Base-by-base conservation (phyloP, 1,140 invertebrate species). In the Drosophila orosa region DNA sequence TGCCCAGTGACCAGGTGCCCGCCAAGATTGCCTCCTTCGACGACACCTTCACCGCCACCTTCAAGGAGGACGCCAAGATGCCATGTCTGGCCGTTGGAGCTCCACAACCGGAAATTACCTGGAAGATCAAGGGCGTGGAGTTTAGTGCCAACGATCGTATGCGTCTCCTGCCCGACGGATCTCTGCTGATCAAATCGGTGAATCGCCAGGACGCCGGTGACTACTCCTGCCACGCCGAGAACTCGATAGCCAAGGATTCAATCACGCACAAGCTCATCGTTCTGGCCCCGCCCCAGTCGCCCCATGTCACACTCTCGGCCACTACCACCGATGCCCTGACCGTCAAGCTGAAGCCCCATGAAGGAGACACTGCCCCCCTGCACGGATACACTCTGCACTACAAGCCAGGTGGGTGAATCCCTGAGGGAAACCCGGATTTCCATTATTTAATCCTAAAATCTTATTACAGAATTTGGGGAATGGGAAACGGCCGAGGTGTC, bases 21-120 rank as follows among this genome's bases (percentile, higher is more conserved):
- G 97, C 97, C 7, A 97, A 97, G 92, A 98, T 98, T 78, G 97
- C 97, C 42, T 98, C 97, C 0, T 98, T 98, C 92, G 97, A 98
- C 91, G 97, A 97, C 90, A 96, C 95, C 27, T 97, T 97, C 91
- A 96, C 96, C 10, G 96, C 96, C 1, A 97, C 96, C 1, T 98
- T 97, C 92, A 97, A 97, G 91, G 96, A 98, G 93, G 96, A 98
- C 86, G 96, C 98, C 1, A 97, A 97, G 84, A 93, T 99, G 67
- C 97, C 97, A 0, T 99, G 98, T 86, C 93, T 98, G 22, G 96
- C 97, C 44, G 97, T 98, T 13, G 98, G 98, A 22, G 95, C 97
- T 39, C 97, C 98, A 5, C 94, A 95, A 52, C 98, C 98, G 6
- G 95, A 96, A 81, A 97, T 98, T 60, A 94, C 95, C 25, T 98